Base-by-base conservation (phyloP, 2,888 invertebrate species). In the Gari tellinella region DNA sequence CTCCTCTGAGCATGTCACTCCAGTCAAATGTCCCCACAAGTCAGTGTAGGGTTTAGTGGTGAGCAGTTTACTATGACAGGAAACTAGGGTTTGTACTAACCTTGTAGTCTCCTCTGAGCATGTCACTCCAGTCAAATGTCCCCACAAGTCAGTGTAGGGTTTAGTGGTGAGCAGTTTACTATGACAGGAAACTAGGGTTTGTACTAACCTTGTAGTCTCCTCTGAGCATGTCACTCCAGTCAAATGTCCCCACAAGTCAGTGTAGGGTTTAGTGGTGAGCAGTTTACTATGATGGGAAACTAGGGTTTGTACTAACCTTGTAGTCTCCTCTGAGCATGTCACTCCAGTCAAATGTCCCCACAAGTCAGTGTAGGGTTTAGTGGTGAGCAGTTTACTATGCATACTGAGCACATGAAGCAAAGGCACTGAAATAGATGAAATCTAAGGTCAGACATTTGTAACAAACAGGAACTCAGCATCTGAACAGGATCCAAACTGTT, bases 361-460 rank as follows among this genome's bases (percentile, higher is more conserved):
- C 19, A 92, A 81, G 55, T 86, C 89, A 40, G 88, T 87, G 78
- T 87, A 88, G 8, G 81, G 85, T 31, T 79, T 81, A 94, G 94
- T 70, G 94, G 94, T 73, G 66, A 96, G 93, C 55, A 96, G 94
- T 72, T 96, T 95, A 38, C 96, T 95, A 92, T 97, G 97, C 82
- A 96, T 95, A 51, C 96, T 96, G 82, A 97, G 93, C 25, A 98
- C 97, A 88, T 97, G 96, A 75, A 98, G 93, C 76, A 98, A 93
- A 14, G 97, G 97, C 84, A 97, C 97, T 96, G 93, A 2, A 93
- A 88, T 26, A 23, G 40, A 41, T 26, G 25, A 56, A 45, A 15
- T 21, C 5, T 26, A n/a, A n/a, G n/a, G n/a, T n/a, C n/a, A n/a
- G n/a, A n/a, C n/a, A n/a, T n/a, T n/a, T n/a, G n/a, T n/a, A n/a